Evolutionary conservation across 2,888 invertebrate genomes (phyloP), one percentile per base, ranked within the genome.

Genomic region (Ceriagrion tenellum): DNA sequence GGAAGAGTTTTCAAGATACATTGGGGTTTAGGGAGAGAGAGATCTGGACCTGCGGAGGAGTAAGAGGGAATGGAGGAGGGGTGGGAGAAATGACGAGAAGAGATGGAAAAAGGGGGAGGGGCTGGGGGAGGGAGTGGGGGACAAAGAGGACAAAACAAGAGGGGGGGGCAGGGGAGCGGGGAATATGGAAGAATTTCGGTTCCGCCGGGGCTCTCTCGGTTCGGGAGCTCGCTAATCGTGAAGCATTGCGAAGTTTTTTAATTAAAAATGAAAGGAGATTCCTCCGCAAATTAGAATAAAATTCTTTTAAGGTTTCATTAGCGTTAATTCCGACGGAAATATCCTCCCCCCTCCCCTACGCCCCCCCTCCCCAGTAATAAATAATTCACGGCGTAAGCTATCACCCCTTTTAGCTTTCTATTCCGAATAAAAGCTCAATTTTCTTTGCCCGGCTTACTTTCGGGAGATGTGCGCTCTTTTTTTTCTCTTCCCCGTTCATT

Each of bases 251-350:
- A 89, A 89, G 55, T 89, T 89, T 89, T 81, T 89, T 89, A 89
- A 89, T 89, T 89, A 89, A 89, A 89, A 89, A 89, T 89, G 55
- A 89, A 89, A 55, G 89, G 89, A 55, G 89, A 55, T 89, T 55
- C 89, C 89, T 89, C 89, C 89, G 89, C 89, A 89, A 89, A 89
- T 89, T 89, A 89, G 89, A 89, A 89, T 55, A 89, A 89, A 89
- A 89, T 55, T 89, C 89, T 89, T 89, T 89, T 55, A 89, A 89
- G 89, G 89, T 89, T 89, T 89, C 89, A 89, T 89, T 89, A 89
- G n/a, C 55, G 55, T 89, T 89, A 89, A 89, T 89, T 89, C 89
- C 55, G 55, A 89, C 89, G 89, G 89, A 89, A 55, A 89, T 89
- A 55, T 55, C n/a, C 35, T 8, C 47, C 47, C 8, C 47, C 8